Evolutionary conservation across 1,140 invertebrate genomes (phyloP), one percentile per base, ranked within the genome.

Genomic region (Lepidostoma basale): DNA sequence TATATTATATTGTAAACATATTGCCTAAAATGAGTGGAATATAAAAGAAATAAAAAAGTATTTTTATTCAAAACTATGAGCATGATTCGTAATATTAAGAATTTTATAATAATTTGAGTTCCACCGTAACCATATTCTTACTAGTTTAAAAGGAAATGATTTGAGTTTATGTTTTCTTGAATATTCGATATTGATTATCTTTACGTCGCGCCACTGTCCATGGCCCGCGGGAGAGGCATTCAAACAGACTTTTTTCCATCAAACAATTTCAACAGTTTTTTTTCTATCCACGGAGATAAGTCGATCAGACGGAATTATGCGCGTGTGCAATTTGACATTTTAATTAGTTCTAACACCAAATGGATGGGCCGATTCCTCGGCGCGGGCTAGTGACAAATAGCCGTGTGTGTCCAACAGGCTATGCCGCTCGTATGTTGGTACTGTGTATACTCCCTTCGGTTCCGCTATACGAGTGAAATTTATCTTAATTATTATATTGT

Each of bases 341-440:
- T 63, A 63, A 63, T 63, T 63, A 63, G 60, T 47, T 45, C 42
- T 49, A 28, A 14, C 44, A 33, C 26, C 9, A 63, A 30, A 42
- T 68, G 60, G 62, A 68, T 68, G 42, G 58, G 3, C 45, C 26
- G 58, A 62, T 68, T 33, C 28, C 20, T 22, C 12, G 26, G 33
- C 56, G 62, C 26, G 49, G n/a, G 25, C 52, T 16, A 14, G 36
- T 47, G 54, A 68, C 66, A 68, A 68, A 68, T 68, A 60, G 44
- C 49, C 33, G 30, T 26, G 20, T 20, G 26, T 16, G 49, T 33
- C 49, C n/a, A 30, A 54, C 49, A 54, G 25, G 49, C 33, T 16
- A 54, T 28, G 49, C 26, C 26, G 26, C 26, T 30, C 49, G n/a
- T n/a, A 54, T 25, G 45, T 28, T 3, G 44, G 49, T 54, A n/a